Conservation (phyloP, 2,113 vertebrate species). For the Erythrocercus mccallii region DNA sequence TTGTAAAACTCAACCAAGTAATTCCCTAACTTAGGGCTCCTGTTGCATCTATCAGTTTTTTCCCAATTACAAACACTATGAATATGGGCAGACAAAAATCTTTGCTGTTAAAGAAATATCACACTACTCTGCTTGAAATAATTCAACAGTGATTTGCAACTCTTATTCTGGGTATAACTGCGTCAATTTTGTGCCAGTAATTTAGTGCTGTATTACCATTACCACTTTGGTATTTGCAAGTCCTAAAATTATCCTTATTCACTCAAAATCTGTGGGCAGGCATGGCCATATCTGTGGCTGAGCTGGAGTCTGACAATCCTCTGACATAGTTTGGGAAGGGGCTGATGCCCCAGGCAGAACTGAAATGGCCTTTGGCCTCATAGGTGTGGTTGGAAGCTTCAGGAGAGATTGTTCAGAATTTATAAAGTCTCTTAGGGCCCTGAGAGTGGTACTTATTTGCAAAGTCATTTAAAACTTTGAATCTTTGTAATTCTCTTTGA, state of each 20-base stretch:
- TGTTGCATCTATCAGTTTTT: background rate
- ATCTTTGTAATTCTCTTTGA: background rate
- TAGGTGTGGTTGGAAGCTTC: background rate
- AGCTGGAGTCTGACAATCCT: background rate
- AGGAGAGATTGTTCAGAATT: background rate
- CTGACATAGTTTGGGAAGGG: rapidly evolving
- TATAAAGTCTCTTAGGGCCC: background rate
- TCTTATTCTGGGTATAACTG: background rate
- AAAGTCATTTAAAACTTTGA: background rate
- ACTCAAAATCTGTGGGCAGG: background rate
- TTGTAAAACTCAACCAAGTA: background rate
- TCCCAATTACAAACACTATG: background rate
- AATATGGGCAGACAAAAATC: background rate
- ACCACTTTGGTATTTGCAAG: background rate
- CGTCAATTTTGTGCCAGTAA: background rate
- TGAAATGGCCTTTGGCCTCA: background rate
- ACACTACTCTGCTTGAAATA: background rate
- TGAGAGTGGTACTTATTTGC: background rate
- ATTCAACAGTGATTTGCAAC: background rate
- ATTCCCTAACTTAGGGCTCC: rapidly evolving
- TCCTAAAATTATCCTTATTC: background rate
- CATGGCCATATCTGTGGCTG: background rate
- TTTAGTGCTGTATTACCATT: background rate
- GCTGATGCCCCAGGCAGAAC: background rate
- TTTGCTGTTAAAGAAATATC: background rate